Evolutionary conservation across 2,888 invertebrate species (phyloP).

Genomic region (Atethmia centrago): DNA sequence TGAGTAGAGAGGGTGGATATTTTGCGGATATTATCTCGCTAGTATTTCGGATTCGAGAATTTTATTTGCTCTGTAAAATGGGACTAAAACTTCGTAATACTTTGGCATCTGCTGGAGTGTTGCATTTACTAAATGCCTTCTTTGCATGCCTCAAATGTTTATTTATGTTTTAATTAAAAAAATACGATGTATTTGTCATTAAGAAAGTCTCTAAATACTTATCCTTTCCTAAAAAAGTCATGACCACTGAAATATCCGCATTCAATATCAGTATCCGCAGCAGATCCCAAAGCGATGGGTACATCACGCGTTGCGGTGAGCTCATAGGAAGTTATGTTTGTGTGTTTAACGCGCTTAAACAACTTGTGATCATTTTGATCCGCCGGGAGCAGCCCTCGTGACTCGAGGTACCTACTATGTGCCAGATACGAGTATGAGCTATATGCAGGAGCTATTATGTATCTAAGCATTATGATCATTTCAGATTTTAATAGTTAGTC

Average conservation of each 20-base stretch:
- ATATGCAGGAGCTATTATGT: neutral
- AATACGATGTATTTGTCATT: neutral
- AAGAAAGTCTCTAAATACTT: too few relatives aligned
- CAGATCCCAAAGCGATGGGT: neutral
- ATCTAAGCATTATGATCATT: neutral
- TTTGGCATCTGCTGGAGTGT: neutral
- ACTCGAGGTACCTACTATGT: neutral
- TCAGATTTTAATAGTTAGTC: neutral
- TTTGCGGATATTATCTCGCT: conserved; percentile 25
- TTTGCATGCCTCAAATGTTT: neutral
- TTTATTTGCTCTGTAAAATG: neutral
- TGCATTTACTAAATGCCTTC: neutral
- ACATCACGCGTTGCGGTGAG: conserved; percentile 59
- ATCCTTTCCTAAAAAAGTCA: neutral
- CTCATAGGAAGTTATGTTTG: conserved; percentile 60
- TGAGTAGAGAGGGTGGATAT: conserved; percentile 36
- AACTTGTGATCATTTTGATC: conserved; percentile 63
- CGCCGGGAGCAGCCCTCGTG: conserved; percentile 33
- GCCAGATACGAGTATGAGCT: neutral
- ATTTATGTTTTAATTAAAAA: neutral
- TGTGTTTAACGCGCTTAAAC: conserved; percentile 60
- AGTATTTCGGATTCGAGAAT: neutral
- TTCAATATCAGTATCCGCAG: conserved; percentile 2
- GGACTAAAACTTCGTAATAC: neutral
- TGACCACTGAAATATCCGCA: neutral